These are phyloP conservation scores for Barbus barbus DNA, from an alignment of 2,113 vertebrate genomes.

Conservation along the genomic window DNA sequence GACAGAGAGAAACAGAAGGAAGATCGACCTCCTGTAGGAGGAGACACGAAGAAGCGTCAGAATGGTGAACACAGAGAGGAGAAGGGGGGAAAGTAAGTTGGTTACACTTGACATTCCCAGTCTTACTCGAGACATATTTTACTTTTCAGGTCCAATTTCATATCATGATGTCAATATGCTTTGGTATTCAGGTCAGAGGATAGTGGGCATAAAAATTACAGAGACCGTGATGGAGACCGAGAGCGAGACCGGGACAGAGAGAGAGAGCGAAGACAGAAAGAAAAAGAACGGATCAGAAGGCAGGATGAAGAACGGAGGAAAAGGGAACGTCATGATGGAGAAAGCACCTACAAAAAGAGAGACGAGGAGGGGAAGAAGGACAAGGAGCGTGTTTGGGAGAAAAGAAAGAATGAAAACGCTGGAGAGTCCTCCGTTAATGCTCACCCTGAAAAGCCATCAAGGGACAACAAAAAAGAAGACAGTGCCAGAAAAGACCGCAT, in stretches of 20 bases:
- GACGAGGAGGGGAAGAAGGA: slow-evolving; percentile 89
- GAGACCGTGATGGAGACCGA: slow-evolving; percentile 84
- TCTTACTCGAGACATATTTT: background rate
- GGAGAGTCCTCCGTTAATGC: slow-evolving; percentile 72
- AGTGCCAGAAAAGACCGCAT: slow-evolving; percentile 87
- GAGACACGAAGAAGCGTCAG: slow-evolving; percentile 79
- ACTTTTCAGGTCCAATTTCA: background rate
- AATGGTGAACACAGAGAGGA: slow-evolving; percentile 88
- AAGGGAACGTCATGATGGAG: slow-evolving; percentile 89
- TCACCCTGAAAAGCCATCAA: slow-evolving; percentile 76
- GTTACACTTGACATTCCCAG: slow-evolving; percentile 21
- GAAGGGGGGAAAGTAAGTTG: slow-evolving; percentile 82
- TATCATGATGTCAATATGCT: background rate
- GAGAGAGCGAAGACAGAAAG: slow-evolving; percentile 83
- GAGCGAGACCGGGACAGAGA: slow-evolving; percentile 84
- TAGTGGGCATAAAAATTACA: slow-evolving; percentile 84
- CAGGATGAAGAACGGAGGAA: slow-evolving; percentile 91
- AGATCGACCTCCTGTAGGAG: slow-evolving; percentile 74
- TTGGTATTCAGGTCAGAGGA: slow-evolving; percentile 79
- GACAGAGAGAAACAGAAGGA: slow-evolving; percentile 88
- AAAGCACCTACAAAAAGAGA: slow-evolving; percentile 83
- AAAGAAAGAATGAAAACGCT: slow-evolving; percentile 78
- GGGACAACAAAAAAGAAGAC: slow-evolving; percentile 88
- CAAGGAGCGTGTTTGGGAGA: slow-evolving; percentile 83
- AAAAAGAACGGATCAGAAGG: slow-evolving; percentile 84